These are phyloP conservation scores for Turnix velox DNA, from an alignment of 2,113 vertebrate genomes.

Conservation along the genomic window DNA sequence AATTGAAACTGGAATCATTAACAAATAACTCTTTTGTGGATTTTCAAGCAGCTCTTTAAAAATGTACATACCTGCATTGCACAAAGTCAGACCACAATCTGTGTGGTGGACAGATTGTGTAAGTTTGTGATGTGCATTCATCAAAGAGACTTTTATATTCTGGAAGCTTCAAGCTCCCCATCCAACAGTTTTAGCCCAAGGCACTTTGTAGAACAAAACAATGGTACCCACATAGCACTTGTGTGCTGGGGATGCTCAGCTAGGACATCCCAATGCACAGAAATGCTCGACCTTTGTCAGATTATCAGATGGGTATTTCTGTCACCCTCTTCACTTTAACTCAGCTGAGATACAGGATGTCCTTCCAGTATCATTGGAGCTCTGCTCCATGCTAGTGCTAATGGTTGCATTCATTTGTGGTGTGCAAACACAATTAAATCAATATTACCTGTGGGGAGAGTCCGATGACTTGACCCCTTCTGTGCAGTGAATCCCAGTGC, in stretches of 20 bases:
- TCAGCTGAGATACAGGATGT: not conserved
- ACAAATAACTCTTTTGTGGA: not conserved
- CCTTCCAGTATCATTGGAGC: not conserved
- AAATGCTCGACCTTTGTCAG: not conserved
- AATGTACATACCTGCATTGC: slow-evolving; percentile 40
- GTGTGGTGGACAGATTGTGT: not conserved
- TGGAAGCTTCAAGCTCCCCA: slow-evolving; percentile 7
- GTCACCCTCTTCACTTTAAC: not conserved
- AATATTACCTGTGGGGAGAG: not conserved
- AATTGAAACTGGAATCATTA: slow-evolving; percentile 28
- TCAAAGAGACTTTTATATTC: not conserved
- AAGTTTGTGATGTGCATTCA: slow-evolving; percentile 20
- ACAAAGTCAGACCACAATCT: not conserved
- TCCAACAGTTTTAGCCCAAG: not conserved
- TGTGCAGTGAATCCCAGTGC: not conserved
- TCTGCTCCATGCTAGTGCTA: not conserved
- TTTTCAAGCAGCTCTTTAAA: not conserved
- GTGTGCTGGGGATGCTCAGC: not conserved
- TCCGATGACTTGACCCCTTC: not conserved
- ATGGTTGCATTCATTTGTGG: not conserved
- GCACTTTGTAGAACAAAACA: slow-evolving; percentile 12
- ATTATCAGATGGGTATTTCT: not conserved
- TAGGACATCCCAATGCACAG: not conserved
- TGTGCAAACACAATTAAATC: not conserved
- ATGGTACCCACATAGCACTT: not conserved